Evolutionary conservation across 2,113 vertebrate species (phyloP), one percentile per base, ranked within the genome.

Genomic region (Morone chrysops): DNA sequence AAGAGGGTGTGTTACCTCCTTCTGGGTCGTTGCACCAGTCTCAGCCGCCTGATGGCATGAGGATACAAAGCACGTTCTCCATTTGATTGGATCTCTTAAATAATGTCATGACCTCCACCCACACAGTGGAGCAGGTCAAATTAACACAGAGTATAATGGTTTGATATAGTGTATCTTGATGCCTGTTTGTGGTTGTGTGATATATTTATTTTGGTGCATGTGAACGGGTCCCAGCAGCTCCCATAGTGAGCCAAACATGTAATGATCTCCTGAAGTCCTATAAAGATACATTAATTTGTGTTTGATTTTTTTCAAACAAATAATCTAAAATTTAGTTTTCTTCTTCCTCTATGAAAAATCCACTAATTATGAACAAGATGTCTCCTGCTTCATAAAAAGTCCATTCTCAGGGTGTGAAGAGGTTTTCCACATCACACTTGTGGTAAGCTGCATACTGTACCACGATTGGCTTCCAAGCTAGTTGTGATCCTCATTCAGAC

Each of bases 81-180:
- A 38, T 25, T n/a, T 68, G 47, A 54, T 16, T 22, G 59, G 9
- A 60, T 67, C 53, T 22, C 40, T 47, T 66, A 11, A 36, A 73
- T n/a, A 38, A 61, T 66, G 41, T 16, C 60, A 22, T 45, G 47
- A 69, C 60, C 48, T 80, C 75, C 79, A 61, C 51, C 66, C 14
- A 70, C 66, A 10, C 8, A 40, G 17, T 2, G 69, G 57, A 59
- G 67, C 3, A 43, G 80, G 51, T 76, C 67, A 78, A 38, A 14
- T 20, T 53, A 77, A 60, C 77, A 38, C 56, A 14, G 9, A 43
- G 6, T 4, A 3, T n/a, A n/a, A 3, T 11, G 6, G 6, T 41
- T 5, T 70, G 20, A 56, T 38, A 22, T 48, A 45, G 65, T 36
- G n/a, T 10, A 22, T 53, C 1, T 56, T 78, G 43, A 38, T 77